Conservation (phyloP, 2,888 invertebrate species). For the Callyntrura guangdongensis region DNA sequence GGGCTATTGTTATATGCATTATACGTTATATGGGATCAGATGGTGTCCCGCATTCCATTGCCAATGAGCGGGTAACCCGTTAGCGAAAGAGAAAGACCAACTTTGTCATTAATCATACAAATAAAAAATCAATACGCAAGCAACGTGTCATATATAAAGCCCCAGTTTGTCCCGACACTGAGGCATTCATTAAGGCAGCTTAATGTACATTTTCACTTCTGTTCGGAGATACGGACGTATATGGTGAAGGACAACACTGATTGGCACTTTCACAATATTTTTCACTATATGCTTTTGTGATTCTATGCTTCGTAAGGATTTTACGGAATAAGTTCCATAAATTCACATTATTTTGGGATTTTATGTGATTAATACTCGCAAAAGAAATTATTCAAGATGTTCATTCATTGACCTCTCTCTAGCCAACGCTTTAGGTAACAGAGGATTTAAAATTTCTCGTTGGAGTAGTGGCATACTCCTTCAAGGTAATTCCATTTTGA, state of each 20-base stretch:
- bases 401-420: neutral
- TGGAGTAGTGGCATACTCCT: neutral
- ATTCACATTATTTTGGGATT: slow-evolving; percentile 54
- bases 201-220: neutral
- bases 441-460: neutral
- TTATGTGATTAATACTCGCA: slow-evolving; percentile 38
- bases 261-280: neutral
- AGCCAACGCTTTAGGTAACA: neutral
- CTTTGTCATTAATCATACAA: slow-evolving; percentile 74
- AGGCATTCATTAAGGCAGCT: neutral
- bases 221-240: neutral
- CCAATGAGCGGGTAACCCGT: slow-evolving; percentile 46
- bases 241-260: neutral
- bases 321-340: slow-evolving; percentile 34
- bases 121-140: slow-evolving; percentile 63
- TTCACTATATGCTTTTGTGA: neutral
- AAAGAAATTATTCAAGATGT: slow-evolving; percentile 30
- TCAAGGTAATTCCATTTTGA: neutral
- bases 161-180: neutral
- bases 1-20: neutral
- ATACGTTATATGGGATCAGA: neutral
- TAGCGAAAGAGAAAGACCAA: slow-evolving; percentile 26
- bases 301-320: neutral
- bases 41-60: slow-evolving; percentile 58
- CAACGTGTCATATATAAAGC: neutral